Base-by-base conservation (phyloP, 23 tunicate genomes). In the Trididemnum miniatum region DNA sequence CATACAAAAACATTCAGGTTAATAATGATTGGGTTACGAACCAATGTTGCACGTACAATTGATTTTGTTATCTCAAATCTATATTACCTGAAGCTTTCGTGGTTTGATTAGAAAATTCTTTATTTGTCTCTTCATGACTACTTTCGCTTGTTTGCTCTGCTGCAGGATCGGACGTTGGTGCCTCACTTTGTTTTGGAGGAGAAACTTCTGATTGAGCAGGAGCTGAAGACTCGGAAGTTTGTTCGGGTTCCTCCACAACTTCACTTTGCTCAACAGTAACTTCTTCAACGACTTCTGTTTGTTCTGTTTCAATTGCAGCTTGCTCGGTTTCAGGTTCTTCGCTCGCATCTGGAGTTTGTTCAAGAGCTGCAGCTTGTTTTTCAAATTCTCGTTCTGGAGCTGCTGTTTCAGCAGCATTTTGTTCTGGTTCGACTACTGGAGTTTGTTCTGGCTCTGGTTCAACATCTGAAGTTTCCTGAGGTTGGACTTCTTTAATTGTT, bases 51-150 rank as follows among this genome's bases (percentile, higher is more conserved):
- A n/a, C n/a, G n/a, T n/a, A n/a, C n/a, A n/a, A n/a, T n/a, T n/a
- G n/a, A n/a, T n/a, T n/a, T n/a, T n/a, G n/a, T n/a, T n/a, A n/a
- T n/a, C n/a, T n/a, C n/a, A n/a, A n/a, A n/a, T n/a, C n/a, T n/a
- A n/a, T 44, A 44, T 12, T 62, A 62, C 67, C 67, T 62, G 67
- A 62, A 3, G 67, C n/a, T 62, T 62, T 26, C n/a, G 26, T 62
- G 15, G 67, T 26, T 62, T 62, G 67, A n/a, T 62, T 62, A 62
- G 67, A 62, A 20, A 62, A 62, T 12, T 62, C 67, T 62, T 62
- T 62, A 62, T 71, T 35, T 5, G 76, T 34, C 38, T 71, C 76
- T 44, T 44, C 54, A 7, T 7, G 15, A 7, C 15, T 9, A 15
- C 54, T 44, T 27, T 24, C 31, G n/a, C 22, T 23, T 63, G 71